Conservation (phyloP, 2,888 invertebrate species). For the Bimastos eiseni region DNA sequence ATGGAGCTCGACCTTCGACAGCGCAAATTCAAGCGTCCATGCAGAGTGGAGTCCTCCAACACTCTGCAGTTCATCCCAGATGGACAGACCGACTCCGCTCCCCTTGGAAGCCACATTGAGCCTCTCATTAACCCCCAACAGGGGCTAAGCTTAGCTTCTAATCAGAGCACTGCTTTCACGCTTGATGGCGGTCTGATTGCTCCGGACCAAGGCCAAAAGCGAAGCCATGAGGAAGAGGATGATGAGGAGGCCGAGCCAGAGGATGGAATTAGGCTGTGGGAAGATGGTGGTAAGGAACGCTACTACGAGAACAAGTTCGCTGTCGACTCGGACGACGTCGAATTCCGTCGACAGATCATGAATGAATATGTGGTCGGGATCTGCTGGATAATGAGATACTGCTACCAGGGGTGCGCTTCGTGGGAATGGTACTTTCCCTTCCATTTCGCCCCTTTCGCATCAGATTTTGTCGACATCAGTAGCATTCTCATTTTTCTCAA, state of each 20-base stretch:
- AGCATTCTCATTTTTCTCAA: constrained; percentile 82
- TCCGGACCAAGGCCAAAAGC: neutral
- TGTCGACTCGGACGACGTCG: constrained; percentile 63
- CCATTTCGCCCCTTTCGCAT: constrained; percentile 99
- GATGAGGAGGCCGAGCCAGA: constrained; percentile 78
- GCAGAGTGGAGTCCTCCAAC: constrained; percentile 49
- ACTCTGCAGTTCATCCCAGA: constrained; percentile 62
- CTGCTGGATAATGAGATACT: constrained; percentile 96
- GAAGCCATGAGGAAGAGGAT: constrained; percentile 67
- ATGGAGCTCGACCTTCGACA: constrained; percentile 78
- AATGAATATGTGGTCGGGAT: constrained; percentile 92
- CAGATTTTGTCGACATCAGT: constrained; percentile 90
- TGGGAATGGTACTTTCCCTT: constrained; percentile 99
- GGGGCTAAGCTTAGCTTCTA: constrained; percentile 69
- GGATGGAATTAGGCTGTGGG: constrained; percentile 83
- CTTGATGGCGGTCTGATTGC: constrained; percentile 54
- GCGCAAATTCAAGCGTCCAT: constrained; percentile 63
- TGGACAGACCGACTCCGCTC: constrained; percentile 76
- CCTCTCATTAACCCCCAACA: constrained; percentile 74
- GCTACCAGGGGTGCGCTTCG: constrained; percentile 97
- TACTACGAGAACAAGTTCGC: constrained; percentile 78
- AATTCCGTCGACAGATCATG: constrained; percentile 87
- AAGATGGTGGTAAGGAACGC: constrained; percentile 95
- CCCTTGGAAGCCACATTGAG: constrained; percentile 59
- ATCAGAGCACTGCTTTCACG: constrained; percentile 58